These are phyloP conservation scores for Aspiorhynchus laticeps DNA, from an alignment of 2,113 vertebrate species.

Conservation along the genomic window DNA sequence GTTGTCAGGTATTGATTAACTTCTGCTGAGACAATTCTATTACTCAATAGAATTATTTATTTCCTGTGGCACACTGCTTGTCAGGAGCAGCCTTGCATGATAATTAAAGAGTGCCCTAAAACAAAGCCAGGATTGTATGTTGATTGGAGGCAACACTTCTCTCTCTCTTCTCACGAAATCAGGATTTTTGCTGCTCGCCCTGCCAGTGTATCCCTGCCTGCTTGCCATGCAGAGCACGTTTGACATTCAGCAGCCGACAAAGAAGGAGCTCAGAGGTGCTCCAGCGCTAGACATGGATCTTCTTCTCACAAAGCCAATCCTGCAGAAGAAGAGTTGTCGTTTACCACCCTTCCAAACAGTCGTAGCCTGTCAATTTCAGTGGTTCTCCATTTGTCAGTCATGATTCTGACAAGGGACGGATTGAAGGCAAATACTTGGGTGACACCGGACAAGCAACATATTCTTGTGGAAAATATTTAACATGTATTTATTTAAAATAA, in stretches of 20 bases:
- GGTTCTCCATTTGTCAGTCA: background rate
- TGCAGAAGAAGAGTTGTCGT: background rate
- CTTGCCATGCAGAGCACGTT: conserved; percentile 46
- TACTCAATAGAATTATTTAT: conserved; percentile 42
- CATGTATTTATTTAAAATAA: background rate
- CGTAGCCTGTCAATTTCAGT: conserved; percentile 7
- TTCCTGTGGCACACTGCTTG: conserved; percentile 29
- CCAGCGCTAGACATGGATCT: conserved; percentile 28
- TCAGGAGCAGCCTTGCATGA: conserved; percentile 39
- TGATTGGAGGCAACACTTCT: conserved; percentile 36
- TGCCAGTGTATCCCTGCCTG: conserved; percentile 21
- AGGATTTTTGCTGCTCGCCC: background rate
- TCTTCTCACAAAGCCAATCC: conserved; percentile 17
- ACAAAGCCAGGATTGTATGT: conserved; percentile 50
- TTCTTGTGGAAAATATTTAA: background rate
- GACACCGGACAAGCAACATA: background rate
- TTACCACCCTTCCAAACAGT: conserved; percentile 11
- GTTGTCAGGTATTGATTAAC: conserved; percentile 47
- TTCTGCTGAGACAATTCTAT: conserved; percentile 38
- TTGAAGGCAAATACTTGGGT: background rate
- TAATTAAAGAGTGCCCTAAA: conserved; percentile 52
- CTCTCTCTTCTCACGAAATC: conserved; percentile 14
- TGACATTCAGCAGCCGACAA: conserved; percentile 51
- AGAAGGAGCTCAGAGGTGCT: conserved; percentile 52
- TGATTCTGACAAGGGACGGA: background rate